Conservation (phyloP, 2,888 invertebrate genomes). For the Nipponacmea schrenckii region DNA sequence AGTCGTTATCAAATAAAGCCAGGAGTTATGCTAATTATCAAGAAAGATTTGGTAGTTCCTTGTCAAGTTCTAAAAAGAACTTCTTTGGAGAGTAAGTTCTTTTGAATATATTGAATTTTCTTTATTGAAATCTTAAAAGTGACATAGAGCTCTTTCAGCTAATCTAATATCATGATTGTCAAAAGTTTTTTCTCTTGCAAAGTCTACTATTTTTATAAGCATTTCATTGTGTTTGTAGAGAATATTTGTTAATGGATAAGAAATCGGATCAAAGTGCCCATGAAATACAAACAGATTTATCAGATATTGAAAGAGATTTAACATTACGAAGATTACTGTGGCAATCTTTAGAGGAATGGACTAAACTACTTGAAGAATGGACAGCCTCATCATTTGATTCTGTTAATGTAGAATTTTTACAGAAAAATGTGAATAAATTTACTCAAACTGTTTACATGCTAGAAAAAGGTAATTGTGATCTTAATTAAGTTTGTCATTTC, state of each 20-base stretch:
- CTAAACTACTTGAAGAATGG: conserved; percentile 63
- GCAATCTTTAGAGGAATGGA: conserved; percentile 67
- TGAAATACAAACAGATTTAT: conserved; percentile 63
- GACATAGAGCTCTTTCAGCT: too few species aligned
- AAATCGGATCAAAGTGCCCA: conserved; percentile 58
- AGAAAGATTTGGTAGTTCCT: conserved; percentile 66
- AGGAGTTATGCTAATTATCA: conserved; percentile 67
- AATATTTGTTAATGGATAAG: conserved; percentile 47
- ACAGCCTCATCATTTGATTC: conserved; percentile 62
- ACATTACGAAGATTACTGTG: conserved; percentile 64
- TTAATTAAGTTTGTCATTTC: too few species aligned
- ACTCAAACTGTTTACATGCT: conserved; percentile 68
- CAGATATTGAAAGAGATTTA: conserved; percentile 66
- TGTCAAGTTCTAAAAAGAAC: conserved; percentile 55
- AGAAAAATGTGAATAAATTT: conserved; percentile 67
- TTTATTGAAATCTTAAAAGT: too few species aligned
- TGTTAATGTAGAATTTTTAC: conserved; percentile 63
- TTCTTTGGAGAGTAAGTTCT: conserved; percentile 49
- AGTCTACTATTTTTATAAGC: too few species aligned
- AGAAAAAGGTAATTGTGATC: conserved; percentile 60
- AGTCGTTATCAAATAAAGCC: conserved; percentile 56
- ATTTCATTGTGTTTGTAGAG: neutral
- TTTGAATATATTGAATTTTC: too few species aligned
- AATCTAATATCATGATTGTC: too few species aligned
- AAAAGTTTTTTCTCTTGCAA: too few species aligned